phyloP scores from a whole-genome alignment of 2,888 invertebrate species.

The Hedychridium roseum region DNA sequence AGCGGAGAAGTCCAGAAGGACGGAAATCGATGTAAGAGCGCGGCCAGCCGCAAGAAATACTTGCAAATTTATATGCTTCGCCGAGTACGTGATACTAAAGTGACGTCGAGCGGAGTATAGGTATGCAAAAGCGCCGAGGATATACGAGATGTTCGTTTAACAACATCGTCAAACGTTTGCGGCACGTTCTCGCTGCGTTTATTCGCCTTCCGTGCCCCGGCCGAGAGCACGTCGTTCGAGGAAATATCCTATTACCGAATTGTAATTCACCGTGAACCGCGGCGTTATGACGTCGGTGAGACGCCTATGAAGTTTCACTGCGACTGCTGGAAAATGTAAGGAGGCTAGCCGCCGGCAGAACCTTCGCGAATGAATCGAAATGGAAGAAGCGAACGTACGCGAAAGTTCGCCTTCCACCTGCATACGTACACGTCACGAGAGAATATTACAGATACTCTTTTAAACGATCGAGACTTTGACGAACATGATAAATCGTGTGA shows the following conservation, averaged over 20 bases:
- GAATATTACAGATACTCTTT: too few relatives aligned
- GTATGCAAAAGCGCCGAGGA: too few relatives aligned
- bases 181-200: neutral
- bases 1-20: slow-evolving; percentile 6
- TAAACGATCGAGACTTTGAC: too few relatives aligned
- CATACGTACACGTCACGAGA: too few relatives aligned
- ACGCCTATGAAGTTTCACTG: neutral
- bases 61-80: slow-evolving; percentile 15
- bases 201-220: slow-evolving; percentile 5
- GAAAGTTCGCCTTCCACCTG: neutral
- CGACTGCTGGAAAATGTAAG: slow-evolving; percentile 9
- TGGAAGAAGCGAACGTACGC: neutral
- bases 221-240: slow-evolving; percentile 1
- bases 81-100: neutral
- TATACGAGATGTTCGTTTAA: slow-evolving; percentile 22
- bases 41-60: slow-evolving; percentile 3
- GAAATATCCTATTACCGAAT: slow-evolving; percentile 20
- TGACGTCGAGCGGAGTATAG: too few relatives aligned
- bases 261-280: slow-evolving; percentile 21
- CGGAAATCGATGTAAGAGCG: slow-evolving; percentile 14
- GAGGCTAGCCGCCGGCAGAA: neutral
- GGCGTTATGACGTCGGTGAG: neutral
- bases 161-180: slow-evolving; percentile 11
- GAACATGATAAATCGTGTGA: too few relatives aligned
- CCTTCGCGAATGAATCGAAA: slow-evolving; percentile 15